Evolutionary conservation across 2,113 vertebrate species (phyloP), one percentile per base, ranked within the genome.

Genomic region (Pycnonotus jocosus): DNA sequence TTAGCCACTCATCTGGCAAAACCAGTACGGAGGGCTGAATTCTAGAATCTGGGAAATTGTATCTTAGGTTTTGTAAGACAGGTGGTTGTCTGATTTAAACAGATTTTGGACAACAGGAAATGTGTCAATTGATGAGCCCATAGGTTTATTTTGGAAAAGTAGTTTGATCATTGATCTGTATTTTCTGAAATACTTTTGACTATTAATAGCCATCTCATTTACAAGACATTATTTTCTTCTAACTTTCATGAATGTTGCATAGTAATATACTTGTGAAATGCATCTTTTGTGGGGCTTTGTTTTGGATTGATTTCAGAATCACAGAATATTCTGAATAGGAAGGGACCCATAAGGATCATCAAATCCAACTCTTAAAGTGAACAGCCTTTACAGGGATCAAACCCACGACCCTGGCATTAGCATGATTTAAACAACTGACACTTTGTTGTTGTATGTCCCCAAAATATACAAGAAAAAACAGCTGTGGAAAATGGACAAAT

Each of bases 281-380:
- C 5, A 18, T 69, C 0, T 25, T 30, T 74, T 50, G 1, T 60
- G 15, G 4, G 3, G 2, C 3, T 68, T 47, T 50, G 6, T 15
- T n/a, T 21, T 65, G 4, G 56, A 47, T 11, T 65, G 18, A 44
- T 42, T 62, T 62, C 22, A 77, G 45, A 76, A 44, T 58, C 31
- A 72, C 15, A 27, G 18, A 45, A 66, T 50, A 51, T 37, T 58
- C 44, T 51, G 17, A 68, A 24, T 44, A 33, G 17, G 9, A 86
- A 86, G 21, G 13, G 9, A 58, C 7, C 21, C 9, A 68, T 17
- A 51, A 37, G 25, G 9, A 44, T 27, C 20, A 58, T 42, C 7
- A 31, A 58, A 5, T 51, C 21, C 9, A 58, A 4, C 25, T 22
- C 25, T 18, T 12, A 18, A 51, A 37, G 33, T 28, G 9, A 44